Percentiles rank a stretch among this genome's conserved stretches.
phyloP scores from a whole-genome alignment of 2,113 vertebrate species.

The Euleptes europaea region DNA sequence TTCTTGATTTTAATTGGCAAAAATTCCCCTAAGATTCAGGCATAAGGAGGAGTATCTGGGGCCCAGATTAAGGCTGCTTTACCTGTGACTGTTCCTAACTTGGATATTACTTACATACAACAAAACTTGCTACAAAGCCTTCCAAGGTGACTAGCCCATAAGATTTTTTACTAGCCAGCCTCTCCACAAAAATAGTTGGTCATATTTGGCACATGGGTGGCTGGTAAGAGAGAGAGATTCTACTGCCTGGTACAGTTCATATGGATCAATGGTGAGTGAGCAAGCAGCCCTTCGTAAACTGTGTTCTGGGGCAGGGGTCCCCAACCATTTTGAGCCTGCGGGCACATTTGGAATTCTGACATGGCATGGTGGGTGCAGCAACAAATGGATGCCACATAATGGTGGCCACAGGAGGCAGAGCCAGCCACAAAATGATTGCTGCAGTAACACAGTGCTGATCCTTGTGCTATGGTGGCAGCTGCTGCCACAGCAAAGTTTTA shows the following conservation, averaged over 20 bases:
- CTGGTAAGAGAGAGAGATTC: background rate
- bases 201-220: background rate
- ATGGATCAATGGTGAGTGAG: background rate
- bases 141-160: background rate
- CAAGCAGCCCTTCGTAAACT: background rate
- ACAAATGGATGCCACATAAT: too few relatives aligned
- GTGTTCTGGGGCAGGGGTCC: too few relatives aligned
- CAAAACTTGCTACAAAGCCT: background rate
- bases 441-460: too few relatives aligned
- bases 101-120: background rate
- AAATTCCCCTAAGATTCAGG: background rate
- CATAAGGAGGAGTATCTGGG: background rate
- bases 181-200: background rate
- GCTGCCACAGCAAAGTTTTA: too few relatives aligned
- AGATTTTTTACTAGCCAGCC: background rate
- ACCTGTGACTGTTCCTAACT: background rate
- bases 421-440: too few relatives aligned
- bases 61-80: background rate
- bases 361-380: too few relatives aligned
- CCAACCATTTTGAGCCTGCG: too few relatives aligned
- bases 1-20: background rate
- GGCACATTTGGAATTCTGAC: too few relatives aligned
- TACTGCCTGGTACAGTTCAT: background rate
- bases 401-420: too few relatives aligned
- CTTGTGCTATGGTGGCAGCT: too few relatives aligned